These are phyloP conservation scores for Chaetorhynchus papuensis DNA, from an alignment of 2,113 vertebrate genomes.

Conservation along the genomic window DNA sequence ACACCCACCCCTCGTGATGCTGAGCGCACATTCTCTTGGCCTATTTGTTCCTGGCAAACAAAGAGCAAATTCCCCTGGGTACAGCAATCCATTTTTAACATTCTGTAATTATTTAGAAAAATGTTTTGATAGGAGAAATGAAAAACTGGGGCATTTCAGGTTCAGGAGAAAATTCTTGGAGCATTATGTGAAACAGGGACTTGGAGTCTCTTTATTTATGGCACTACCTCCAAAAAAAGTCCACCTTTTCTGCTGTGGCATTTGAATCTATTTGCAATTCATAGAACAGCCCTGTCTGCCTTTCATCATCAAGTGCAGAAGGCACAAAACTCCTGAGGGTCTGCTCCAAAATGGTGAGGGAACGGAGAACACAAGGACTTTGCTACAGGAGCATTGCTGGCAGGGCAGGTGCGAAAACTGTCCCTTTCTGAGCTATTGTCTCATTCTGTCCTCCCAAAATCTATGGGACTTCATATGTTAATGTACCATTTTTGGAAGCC, in stretches of 20 bases:
- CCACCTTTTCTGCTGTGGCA: background rate
- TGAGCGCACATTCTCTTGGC: slow-evolving; percentile 46
- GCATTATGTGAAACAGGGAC: background rate
- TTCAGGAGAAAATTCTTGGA: slow-evolving; percentile 7
- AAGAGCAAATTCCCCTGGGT: slow-evolving; percentile 45
- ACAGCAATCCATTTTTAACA: slow-evolving; percentile 58
- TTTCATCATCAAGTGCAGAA: background rate
- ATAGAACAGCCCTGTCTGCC: background rate
- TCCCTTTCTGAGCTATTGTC: background rate
- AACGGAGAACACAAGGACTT: background rate
- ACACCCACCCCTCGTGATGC: slow-evolving; percentile 41
- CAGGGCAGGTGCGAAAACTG: fast-evolving
- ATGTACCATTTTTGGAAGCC: slow-evolving; percentile 23
- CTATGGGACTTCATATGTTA: slow-evolving; percentile 9
- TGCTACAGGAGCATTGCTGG: background rate
- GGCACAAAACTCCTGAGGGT: background rate
- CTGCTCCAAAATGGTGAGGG: background rate
- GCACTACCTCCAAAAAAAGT: background rate
- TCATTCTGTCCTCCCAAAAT: background rate
- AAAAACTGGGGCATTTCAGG: slow-evolving; percentile 52
- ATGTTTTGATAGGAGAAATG: slow-evolving; percentile 38
- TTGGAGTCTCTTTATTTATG: background rate
- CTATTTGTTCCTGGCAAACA: slow-evolving; percentile 65
- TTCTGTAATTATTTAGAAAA: slow-evolving; percentile 58
- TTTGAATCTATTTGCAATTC: slow-evolving; percentile 2